Evolutionary conservation across 2,888 invertebrate genomes (phyloP).

Genomic region (Mythimna impura): DNA sequence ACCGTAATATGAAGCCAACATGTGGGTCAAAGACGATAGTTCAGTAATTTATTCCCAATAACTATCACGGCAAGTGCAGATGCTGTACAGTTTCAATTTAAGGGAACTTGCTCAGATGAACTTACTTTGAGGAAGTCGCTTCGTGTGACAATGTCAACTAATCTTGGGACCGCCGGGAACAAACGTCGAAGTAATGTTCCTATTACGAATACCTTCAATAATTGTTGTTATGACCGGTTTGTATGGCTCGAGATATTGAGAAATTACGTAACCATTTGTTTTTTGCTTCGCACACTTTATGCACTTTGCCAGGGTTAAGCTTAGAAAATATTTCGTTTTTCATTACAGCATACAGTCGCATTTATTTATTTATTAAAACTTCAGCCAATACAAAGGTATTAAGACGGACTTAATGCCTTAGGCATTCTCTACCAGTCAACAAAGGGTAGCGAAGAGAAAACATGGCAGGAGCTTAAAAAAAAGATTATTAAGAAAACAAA

Average conservation of each 20-base stretch:
- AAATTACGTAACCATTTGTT: too few relatives aligned
- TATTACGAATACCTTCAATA: constrained; percentile 48
- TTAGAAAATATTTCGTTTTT: too few relatives aligned
- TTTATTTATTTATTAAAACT: too few relatives aligned
- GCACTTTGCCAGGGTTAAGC: too few relatives aligned
- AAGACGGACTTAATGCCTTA: too few relatives aligned
- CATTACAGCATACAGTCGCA: too few relatives aligned
- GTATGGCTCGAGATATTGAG: constrained; percentile 9
- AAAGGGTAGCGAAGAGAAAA: too few relatives aligned
- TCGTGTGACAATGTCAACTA: constrained; percentile 88
- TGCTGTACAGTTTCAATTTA: constrained; percentile 89
- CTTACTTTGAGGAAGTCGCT: constrained; percentile 86
- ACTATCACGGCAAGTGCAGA: constrained; percentile 86
- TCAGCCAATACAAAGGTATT: too few relatives aligned
- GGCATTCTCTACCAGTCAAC: too few relatives aligned
- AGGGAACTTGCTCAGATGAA: constrained; percentile 86
- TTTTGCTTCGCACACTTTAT: too few relatives aligned
- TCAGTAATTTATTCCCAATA: constrained; percentile 82
- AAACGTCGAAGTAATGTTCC: constrained; percentile 71
- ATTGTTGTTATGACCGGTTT: constrained; percentile 26
- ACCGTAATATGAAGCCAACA: constrained; percentile 44
- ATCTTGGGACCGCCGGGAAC: constrained; percentile 82
- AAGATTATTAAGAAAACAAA: too few relatives aligned
- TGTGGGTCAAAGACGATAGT: constrained; percentile 56
- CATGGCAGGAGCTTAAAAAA: too few relatives aligned